These are phyloP conservation scores for Tolmerus cingulatus DNA, from an alignment of 2,888 invertebrate genomes.

Conservation along the genomic window DNA sequence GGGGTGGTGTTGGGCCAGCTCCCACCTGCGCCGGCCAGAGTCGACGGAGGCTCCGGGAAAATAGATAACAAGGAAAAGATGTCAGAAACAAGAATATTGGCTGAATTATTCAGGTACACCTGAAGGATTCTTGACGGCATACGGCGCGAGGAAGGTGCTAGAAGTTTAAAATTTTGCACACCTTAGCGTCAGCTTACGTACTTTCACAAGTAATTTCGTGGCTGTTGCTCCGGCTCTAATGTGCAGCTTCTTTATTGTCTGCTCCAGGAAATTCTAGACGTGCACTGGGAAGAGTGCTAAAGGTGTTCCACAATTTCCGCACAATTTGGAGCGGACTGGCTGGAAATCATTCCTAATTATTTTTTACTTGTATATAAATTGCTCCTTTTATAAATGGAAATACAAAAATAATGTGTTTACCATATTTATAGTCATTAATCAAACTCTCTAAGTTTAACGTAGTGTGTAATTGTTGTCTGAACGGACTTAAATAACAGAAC, in stretches of 20 bases:
- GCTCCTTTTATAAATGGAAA: not conserved
- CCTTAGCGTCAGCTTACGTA: not conserved
- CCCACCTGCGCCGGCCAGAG: not conserved
- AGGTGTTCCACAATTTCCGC: not conserved
- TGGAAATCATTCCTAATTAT: not conserved
- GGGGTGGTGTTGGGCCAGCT: not conserved
- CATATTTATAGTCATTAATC: not conserved
- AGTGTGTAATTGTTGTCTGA: too few relatives aligned
- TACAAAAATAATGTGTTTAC: not conserved
- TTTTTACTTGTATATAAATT: not conserved
- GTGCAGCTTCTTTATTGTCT: not conserved
- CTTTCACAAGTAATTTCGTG: not conserved
- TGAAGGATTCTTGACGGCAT: slow-evolving; percentile 1
- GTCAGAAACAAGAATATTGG: not conserved
- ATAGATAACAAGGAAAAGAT: slow-evolving; percentile 5
- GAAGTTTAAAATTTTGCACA: not conserved
- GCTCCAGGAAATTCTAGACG: not conserved
- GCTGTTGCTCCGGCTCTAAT: not conserved
- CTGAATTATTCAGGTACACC: slow-evolving; percentile 13
- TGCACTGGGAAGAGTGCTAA: not conserved
- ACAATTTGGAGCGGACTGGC: not conserved
- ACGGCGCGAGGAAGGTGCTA: not conserved
- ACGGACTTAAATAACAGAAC: too few relatives aligned
- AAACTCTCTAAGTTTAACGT: not conserved
- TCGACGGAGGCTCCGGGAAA: not conserved